These are phyloP conservation scores for Dasypus novemcinctus DNA, from an alignment of 2,113 vertebrate species.

Conservation along the genomic window DNA sequence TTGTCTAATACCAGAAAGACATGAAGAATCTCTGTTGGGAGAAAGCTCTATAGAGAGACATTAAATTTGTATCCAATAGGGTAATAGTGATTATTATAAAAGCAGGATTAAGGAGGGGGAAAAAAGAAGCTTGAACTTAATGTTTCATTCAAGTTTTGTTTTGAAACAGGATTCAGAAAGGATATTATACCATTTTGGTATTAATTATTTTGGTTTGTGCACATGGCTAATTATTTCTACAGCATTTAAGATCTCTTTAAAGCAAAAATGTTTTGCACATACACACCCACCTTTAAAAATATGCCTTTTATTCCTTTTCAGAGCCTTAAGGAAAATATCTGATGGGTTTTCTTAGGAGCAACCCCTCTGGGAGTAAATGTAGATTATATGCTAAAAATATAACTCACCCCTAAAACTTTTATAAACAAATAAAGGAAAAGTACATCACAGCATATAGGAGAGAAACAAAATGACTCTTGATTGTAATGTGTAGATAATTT, in stretches of 20 bases:
- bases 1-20: not conserved
- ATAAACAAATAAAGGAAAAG: slow-evolving; percentile 77
- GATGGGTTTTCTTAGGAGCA: slow-evolving; percentile 58
- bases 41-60: not conserved
- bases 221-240: slow-evolving; percentile 62
- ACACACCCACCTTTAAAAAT: slow-evolving; percentile 65
- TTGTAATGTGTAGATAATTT: slow-evolving; percentile 66
- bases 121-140: not conserved
- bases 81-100: not conserved
- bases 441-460: slow-evolving; percentile 51
- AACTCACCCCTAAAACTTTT: slow-evolving; percentile 66
- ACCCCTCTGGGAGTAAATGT: not conserved
- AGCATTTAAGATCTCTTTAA: slow-evolving; percentile 59
- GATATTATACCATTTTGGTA: slow-evolving; percentile 66
- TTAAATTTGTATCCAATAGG: not conserved
- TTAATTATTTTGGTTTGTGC: slow-evolving; percentile 60
- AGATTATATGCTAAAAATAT: slow-evolving; percentile 76
- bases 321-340: slow-evolving; percentile 53
- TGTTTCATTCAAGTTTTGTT: slow-evolving; percentile 60
- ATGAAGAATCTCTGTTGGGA: not conserved
- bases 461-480: slow-evolving; percentile 76
- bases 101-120: not conserved
- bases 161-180: slow-evolving; percentile 47
- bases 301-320: slow-evolving; percentile 59
- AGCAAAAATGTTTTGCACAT: slow-evolving; percentile 72